These are phyloP conservation scores for Chondrilla cf. caribensis DNA, from an alignment of 37 sponge, comb jelly and placozoan species.

Conservation along the genomic window DNA sequence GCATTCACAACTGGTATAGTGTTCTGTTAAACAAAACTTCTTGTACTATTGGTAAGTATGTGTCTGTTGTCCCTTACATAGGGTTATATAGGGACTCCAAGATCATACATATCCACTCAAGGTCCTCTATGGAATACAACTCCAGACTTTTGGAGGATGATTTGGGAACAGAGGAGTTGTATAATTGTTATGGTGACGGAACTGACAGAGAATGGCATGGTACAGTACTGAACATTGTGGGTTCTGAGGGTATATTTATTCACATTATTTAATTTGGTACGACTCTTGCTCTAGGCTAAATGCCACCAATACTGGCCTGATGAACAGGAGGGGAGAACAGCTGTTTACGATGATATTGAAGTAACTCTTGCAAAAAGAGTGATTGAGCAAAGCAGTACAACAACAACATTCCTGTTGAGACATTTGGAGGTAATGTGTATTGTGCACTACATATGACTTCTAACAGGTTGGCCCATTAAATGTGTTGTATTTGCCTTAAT, in stretches of 20 bases:
- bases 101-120: conserved; percentile 81
- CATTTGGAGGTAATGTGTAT: conserved; percentile 59
- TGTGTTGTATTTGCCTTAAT: neutral
- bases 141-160: conserved; percentile 88
- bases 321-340: conserved; percentile 24
- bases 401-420: conserved; percentile 45
- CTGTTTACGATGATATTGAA: conserved; percentile 62
- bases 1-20: too few species aligned
- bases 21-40: too few species aligned
- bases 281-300: conserved; percentile 67
- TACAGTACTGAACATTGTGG: conserved; percentile 19
- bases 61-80: conserved; percentile 5
- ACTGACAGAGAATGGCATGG: conserved; percentile 62
- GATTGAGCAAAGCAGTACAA: conserved; percentile 33
- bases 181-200: conserved; percentile 76
- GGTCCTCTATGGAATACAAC: conserved; percentile 72
- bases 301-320: conserved; percentile 92
- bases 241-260: too few species aligned
- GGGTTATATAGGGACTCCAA: conserved; percentile 43
- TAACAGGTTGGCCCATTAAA: neutral
- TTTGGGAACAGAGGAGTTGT: conserved; percentile 71
- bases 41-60: too few species aligned
- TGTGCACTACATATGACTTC: too few species aligned
- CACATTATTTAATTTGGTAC: too few species aligned
- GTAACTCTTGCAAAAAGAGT: conserved; percentile 41